These are phyloP conservation scores for Halcyon chelicuti DNA, from an alignment of 2,797 vertebrate genomes.

Conservation along the genomic window DNA sequence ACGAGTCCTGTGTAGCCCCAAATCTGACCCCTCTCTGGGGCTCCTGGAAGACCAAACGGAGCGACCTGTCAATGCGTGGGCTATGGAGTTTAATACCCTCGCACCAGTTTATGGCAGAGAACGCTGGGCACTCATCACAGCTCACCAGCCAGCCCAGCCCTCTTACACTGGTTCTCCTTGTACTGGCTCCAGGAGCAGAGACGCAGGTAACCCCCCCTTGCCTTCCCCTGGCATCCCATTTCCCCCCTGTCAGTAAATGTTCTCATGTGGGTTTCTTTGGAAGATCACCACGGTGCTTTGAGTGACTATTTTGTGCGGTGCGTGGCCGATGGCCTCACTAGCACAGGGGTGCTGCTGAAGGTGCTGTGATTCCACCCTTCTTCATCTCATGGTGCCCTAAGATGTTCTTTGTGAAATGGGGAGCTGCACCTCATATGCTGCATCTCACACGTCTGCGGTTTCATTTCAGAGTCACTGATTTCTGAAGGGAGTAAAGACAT, in stretches of 20 bases:
- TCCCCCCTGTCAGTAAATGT: neutral
- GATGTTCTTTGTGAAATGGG: neutral
- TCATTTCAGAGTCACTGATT: conserved; percentile 69
- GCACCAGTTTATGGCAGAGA: conserved; percentile 81
- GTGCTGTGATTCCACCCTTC: neutral
- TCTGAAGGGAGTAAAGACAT: conserved; percentile 60
- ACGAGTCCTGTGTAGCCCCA: conserved; percentile 85
- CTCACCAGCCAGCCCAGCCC: conserved; percentile 49
- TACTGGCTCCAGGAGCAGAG: conserved; percentile 42
- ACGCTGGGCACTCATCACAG: conserved; percentile 65
- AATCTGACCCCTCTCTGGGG: conserved; percentile 90
- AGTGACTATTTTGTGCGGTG: neutral
- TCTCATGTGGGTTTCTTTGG: neutral
- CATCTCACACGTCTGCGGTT: neutral
- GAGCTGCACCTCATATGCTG: neutral
- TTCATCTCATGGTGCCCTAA: neutral
- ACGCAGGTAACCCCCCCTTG: neutral
- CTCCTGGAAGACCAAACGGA: conserved; percentile 86
- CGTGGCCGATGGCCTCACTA: neutral
- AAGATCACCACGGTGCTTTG: neutral
- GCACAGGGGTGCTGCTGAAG: neutral
- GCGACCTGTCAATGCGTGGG: conserved; percentile 87
- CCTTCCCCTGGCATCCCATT: neutral
- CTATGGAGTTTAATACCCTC: conserved; percentile 88
- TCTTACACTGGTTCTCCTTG: neutral